phyloP scores from a whole-genome alignment of 2,888 invertebrate genomes.

The Lasioglossum oenotherae region DNA sequence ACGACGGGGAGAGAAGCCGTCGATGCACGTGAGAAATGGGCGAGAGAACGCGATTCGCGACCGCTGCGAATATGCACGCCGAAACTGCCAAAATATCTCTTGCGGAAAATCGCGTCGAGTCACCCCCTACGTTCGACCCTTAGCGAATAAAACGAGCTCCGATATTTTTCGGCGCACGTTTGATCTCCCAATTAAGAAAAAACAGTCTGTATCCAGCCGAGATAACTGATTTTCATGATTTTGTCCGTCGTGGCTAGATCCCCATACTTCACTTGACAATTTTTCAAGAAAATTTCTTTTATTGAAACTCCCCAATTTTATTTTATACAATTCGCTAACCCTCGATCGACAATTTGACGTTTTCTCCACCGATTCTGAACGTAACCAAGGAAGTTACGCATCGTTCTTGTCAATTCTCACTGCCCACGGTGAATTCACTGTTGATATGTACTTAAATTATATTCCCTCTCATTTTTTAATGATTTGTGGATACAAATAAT shows the following conservation, averaged over 20 bases:
- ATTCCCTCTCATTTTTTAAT: neutral
- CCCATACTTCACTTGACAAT: neutral
- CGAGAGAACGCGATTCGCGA: conserved; percentile 28
- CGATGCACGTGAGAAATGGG: conserved; percentile 55
- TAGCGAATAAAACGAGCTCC: conserved; percentile 3
- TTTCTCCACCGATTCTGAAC: too few relatives aligned
- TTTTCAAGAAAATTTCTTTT: too few relatives aligned
- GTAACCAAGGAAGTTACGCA: too few relatives aligned
- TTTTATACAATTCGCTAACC: neutral
- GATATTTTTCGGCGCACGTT: neutral
- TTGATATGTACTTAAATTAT: neutral
- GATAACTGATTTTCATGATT: neutral
- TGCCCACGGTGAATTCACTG: neutral
- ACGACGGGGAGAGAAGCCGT: conserved; percentile 39
- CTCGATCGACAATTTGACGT: too few relatives aligned
- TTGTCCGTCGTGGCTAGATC: neutral
- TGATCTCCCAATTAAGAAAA: neutral
- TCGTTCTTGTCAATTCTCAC: too few relatives aligned
- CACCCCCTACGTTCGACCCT: neutral
- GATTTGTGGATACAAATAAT: too few relatives aligned
- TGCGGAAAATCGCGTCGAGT: conserved; percentile 34
- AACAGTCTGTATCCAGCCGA: neutral
- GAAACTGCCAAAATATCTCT: conserved; percentile 14
- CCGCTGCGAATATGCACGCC: neutral
- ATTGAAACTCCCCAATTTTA: neutral